Base-by-base conservation (phyloP, 2,888 invertebrate species). In the Hirtodrosophila histrioides region DNA sequence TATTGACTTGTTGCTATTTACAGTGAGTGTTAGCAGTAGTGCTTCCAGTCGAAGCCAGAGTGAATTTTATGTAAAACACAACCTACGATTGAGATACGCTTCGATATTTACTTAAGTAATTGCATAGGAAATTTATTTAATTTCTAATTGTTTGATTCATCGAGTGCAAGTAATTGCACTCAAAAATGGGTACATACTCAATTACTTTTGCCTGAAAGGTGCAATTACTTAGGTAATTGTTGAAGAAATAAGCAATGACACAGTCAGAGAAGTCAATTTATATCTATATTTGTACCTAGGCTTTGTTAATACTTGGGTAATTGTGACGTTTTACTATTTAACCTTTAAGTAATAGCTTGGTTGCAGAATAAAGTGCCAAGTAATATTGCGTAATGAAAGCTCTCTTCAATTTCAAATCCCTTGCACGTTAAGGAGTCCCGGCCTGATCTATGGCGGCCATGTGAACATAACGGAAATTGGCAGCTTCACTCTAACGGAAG, bases 371-470 rank as follows among this genome's bases (percentile, higher is more conserved):
- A 27, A 27, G 6, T 27, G 27, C 27, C 27, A 27, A 27, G 4
- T 27, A 17, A 17, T 17, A 17, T 27, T 27, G 27, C 6, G 27
- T 6, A 6, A 4, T 6, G 5, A 27, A 27, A 27, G 31, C 10
- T 11, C 6, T 1, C 12, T 44, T 1, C 5, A 35, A 17, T 46
- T 31, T 31, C 1, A 4, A n/a, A 27, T 29, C 3, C 5, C 12
- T 31, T 31, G 27, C 4, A 27, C 27, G 27, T 27, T 24, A 45
- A 92, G 91, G 89, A 94, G 93, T 79, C 94, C 94, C 2, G 94
- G 94, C 0, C 92, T 90, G 64, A 91, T 91, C 58, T 93, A 92
- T 64, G 92, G 93, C 29, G 94, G 94, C 1, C 88, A 86, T 62
- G 90, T 93, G 54, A 91, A 92, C 71, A 83, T 93, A 4, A 90